phyloP scores from a whole-genome alignment of 2,797 vertebrate species.

The Denticeps clupeoides region DNA sequence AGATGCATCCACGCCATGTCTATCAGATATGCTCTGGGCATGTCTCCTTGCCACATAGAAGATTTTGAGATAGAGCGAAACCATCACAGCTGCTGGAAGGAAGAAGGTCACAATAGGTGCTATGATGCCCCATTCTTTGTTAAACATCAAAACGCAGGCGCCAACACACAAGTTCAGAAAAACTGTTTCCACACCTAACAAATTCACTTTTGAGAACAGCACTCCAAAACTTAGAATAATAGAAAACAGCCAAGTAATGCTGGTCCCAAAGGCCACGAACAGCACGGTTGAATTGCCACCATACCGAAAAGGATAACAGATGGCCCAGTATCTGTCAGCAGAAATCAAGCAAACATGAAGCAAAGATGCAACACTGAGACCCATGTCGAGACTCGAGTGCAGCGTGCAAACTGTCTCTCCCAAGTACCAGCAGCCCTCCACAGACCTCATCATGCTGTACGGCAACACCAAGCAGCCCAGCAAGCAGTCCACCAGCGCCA shows the following conservation, averaged over 20 bases:
- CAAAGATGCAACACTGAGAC: no score
- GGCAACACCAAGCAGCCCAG: no score
- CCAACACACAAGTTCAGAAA: slow-evolving; percentile 17
- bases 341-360: slow-evolving; percentile 28
- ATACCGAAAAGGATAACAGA: slow-evolving; percentile 20
- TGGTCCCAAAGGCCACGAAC: slow-evolving; percentile 5
- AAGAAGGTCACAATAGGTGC: slow-evolving; percentile 21
- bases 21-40: slow-evolving; percentile 22
- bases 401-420: no score
- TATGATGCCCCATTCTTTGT: no score
- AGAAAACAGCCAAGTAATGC: slow-evolving; percentile 16
- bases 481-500: no score
- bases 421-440: no score
- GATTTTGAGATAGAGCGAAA: slow-evolving; percentile 29
- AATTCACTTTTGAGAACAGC: slow-evolving; percentile 11
- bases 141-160: slow-evolving; percentile 23
- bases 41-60: slow-evolving; percentile 30
- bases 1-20: background rate
- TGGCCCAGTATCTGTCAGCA: slow-evolving; percentile 18
- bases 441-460: no score
- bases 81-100: slow-evolving; percentile 30
- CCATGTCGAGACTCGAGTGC: no score
- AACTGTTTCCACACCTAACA: slow-evolving; percentile 8
- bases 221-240: slow-evolving; percentile 14
- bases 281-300: slow-evolving; percentile 11